Evolutionary conservation across 2,113 vertebrate genomes (phyloP), one percentile per base, ranked within the genome.

Genomic region (Peromyscus californicus): DNA sequence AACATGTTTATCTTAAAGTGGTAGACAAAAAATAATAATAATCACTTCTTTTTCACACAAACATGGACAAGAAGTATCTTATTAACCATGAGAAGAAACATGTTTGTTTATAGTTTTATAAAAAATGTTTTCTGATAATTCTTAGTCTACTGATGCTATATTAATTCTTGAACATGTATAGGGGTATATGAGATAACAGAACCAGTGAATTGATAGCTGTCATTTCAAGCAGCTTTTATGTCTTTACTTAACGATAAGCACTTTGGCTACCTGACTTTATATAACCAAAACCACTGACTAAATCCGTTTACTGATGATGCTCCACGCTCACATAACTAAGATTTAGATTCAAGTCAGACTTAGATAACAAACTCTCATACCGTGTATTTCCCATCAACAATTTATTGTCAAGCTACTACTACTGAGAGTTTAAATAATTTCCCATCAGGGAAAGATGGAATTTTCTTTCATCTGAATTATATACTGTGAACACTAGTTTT

Each of bases 321-420:
- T 94, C 82, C 85, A 63, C 33, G 22, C 72, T 74, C 51, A 57
- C 12, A 92, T 15, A 95, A 7, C 61, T 67, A 87, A 96, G 70
- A 88, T 89, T 94, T 95, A 96, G 88, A 96, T 75, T 42, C 36
- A 74, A 45, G 48, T 94, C 26, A 88, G 74, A 96, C 4, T 31
- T 57, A 76, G 63, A 48, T 31, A 48, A 5, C 78, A 74, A 76
- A 57, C 9, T 61, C 61, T 4, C 31, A 45, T 80, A 16, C 26
- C 70, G 57, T 42, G 12, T 61, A 31, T 74, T 91, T 97, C 29
- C 24, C 79, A 57, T 1, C 70, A 61, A 24, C 29, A 91, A 63
- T 85, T 95, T 80, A 88, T 96, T 95, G 80, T 19, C 4, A 96
- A 91, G 69, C 10, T 70, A 48, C 42, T 74, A 36, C 6, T 89